phyloP scores from a whole-genome alignment of 2,797 vertebrate genomes.

The Danio tinwini region DNA sequence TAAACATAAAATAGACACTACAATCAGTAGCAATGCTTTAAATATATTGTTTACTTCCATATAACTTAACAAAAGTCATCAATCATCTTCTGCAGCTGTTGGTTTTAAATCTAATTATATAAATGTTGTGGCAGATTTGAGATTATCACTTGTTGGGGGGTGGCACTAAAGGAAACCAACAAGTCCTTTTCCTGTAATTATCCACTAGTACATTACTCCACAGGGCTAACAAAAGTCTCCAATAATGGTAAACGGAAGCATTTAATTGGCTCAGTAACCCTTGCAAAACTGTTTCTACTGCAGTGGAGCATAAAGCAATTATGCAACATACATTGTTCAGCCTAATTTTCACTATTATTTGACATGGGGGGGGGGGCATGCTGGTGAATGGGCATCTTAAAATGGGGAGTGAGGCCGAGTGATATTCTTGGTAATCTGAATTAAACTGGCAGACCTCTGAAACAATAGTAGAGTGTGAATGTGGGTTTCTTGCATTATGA shows the following conservation, averaged over 20 bases:
- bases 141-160: slow-evolving; percentile 1
- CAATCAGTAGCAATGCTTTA: neutral
- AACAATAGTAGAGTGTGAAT: slow-evolving; percentile 13
- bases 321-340: slow-evolving; percentile 23
- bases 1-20: neutral
- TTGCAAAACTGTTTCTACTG: slow-evolving; percentile 37
- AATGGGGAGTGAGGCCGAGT: neutral
- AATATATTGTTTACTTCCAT: neutral
- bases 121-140: neutral
- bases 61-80: neutral
- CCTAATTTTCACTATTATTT: slow-evolving; percentile 34
- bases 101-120: neutral
- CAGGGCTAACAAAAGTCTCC: slow-evolving; percentile 10
- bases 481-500: slow-evolving; percentile 32
- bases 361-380: neutral
- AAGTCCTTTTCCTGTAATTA: slow-evolving; percentile 45
- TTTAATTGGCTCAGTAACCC: slow-evolving; percentile 47
- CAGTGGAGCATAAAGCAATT: slow-evolving; percentile 48
- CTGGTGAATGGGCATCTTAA: slow-evolving; percentile 16
- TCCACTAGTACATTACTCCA: neutral
- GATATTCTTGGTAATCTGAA: slow-evolving; percentile 6
- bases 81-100: neutral
- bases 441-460: slow-evolving; percentile 2
- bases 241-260: slow-evolving; percentile 42
- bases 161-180: neutral